A percentile compares a stretch with the other conserved stretches of the same genome.
phyloP scores from a whole-genome alignment of 1,140 invertebrate genomes.

The Melanaphis sacchari region DNA sequence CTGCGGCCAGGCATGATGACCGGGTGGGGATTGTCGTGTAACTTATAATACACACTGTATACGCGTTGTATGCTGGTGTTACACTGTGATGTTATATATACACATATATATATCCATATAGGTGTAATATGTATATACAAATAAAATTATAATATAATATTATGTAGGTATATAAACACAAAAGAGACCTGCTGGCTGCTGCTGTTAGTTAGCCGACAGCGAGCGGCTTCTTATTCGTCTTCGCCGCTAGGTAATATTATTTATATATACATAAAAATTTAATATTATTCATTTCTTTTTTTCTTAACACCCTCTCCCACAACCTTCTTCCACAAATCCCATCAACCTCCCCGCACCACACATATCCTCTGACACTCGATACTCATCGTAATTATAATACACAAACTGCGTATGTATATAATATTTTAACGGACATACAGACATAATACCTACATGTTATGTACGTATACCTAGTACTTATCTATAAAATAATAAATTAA shows the following conservation, averaged over 20 bases:
- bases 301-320: not conserved
- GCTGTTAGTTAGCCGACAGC: not conserved
- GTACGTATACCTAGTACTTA: too few species aligned
- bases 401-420: not conserved
- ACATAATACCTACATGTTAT: not conserved
- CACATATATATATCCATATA: not conserved
- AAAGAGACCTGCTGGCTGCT: not conserved
- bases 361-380: not conserved
- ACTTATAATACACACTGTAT: not conserved
- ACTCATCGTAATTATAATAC: conserved; percentile 5
- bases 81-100: not conserved
- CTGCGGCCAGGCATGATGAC: not conserved
- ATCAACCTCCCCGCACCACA: not conserved
- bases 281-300: not conserved
- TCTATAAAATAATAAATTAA: not conserved
- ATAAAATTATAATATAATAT: not conserved
- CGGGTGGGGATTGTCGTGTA: not conserved
- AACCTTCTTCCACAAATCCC: not conserved
- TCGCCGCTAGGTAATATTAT: not conserved
- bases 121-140: not conserved
- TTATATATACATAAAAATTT: not conserved
- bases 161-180: not conserved
- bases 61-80: not conserved
- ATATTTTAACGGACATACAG: not conserved
- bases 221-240: not conserved